Conservation (phyloP, 2,797 vertebrate genomes). For the Cyclopterus lumpus region DNA sequence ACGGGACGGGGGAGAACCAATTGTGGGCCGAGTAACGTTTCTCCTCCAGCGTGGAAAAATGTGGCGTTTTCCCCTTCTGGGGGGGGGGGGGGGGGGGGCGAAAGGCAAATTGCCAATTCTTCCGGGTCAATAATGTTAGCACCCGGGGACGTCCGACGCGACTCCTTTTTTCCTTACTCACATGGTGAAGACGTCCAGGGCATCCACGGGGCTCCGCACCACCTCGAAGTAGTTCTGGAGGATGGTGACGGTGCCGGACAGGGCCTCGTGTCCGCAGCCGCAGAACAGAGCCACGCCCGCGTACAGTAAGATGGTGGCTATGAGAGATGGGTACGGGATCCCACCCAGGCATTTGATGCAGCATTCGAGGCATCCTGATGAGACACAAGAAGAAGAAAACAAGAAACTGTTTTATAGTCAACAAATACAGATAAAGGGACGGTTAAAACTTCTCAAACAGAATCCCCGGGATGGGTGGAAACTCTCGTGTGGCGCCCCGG, state of each 20-base stretch:
- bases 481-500: not conserved
- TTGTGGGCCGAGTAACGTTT: not conserved
- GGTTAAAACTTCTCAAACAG: not conserved
- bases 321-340: constrained; percentile 95
- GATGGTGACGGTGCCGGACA: constrained; percentile 96
- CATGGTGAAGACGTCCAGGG: constrained; percentile 97
- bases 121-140: not conserved
- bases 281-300: constrained; percentile 97
- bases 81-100: no score
- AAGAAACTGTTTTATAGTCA: not conserved
- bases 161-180: constrained; percentile 76
- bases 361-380: constrained; percentile 94
- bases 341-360: constrained; percentile 98
- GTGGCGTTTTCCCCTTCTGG: not conserved
- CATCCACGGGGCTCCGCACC: constrained; percentile 91
- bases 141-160: not conserved
- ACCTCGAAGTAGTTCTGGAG: constrained; percentile 99
- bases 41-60: not conserved
- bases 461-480: not conserved
- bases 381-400: not conserved
- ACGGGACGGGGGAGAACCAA: not conserved
- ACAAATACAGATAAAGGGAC: not conserved
- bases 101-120: not conserved
- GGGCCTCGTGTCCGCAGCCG: constrained; percentile 96
- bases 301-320: constrained; percentile 97